A percentile compares a stretch with the other conserved stretches of the same genome.
Evolutionary conservation across 2,113 vertebrate species (phyloP).

Genomic region (Thamnaconus septentrionalis): DNA sequence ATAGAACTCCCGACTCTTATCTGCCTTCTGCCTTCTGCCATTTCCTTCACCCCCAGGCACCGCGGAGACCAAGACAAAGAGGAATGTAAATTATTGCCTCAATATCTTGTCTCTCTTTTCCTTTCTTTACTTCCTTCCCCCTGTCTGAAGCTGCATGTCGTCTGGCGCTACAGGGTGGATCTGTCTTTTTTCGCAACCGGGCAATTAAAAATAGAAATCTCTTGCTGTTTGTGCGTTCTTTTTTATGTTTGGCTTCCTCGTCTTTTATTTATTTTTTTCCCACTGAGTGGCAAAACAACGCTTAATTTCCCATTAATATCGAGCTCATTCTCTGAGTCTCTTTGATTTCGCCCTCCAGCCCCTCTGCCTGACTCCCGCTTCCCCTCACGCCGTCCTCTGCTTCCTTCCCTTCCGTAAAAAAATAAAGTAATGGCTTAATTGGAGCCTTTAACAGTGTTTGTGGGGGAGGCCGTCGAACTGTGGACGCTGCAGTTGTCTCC

Average conservation of each 20-base stretch:
- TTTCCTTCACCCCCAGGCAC: constrained; percentile 66
- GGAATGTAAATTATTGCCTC: constrained; percentile 63
- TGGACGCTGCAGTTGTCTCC: constrained; percentile 30
- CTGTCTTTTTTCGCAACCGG: constrained; percentile 59
- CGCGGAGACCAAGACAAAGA: constrained; percentile 55
- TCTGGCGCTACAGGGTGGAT: constrained; percentile 50
- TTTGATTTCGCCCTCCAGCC: constrained; percentile 25
- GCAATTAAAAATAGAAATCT: constrained; percentile 45
- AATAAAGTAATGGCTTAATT: constrained; percentile 65
- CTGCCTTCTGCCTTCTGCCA: constrained; percentile 61
- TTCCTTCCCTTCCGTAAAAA: constrained; percentile 10
- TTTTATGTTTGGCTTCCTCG: constrained; percentile 34
- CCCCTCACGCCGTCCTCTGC: constrained; percentile 21
- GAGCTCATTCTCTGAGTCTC: constrained; percentile 27
- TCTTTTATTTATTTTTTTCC: constrained; percentile 7
- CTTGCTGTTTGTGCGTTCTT: constrained; percentile 37
- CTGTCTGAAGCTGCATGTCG: constrained; percentile 32
- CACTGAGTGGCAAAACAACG: constrained; percentile 50
- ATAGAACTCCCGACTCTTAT: constrained; percentile 69
- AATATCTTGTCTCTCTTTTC: constrained; percentile 40
- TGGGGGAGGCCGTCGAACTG: constrained; percentile 33
- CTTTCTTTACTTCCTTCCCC: constrained; percentile 43
- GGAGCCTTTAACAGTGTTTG: constrained; percentile 49
- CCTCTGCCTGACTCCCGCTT: no score
- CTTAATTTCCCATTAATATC: constrained; percentile 57